A percentile compares a stretch with the other conserved stretches of the same genome.
These are phyloP conservation scores for Hartigia nigra DNA, from an alignment of 2,888 invertebrate species.

Conservation along the genomic window DNA sequence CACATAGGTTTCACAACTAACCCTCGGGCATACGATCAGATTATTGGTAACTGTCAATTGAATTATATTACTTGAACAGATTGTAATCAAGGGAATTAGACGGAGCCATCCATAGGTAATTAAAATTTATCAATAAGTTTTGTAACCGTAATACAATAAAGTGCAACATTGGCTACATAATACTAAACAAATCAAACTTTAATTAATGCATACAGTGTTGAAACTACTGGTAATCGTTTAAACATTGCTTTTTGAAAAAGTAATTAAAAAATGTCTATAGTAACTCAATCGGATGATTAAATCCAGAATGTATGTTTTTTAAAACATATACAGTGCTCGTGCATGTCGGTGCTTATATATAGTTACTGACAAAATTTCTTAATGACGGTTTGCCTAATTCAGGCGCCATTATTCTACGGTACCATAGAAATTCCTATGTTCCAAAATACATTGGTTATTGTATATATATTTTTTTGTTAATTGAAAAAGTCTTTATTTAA, in stretches of 20 bases:
- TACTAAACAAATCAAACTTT: too few species aligned
- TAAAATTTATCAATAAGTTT: neutral
- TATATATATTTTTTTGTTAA: neutral
- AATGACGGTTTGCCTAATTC: neutral
- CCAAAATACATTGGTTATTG: neutral
- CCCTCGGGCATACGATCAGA: neutral
- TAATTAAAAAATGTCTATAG: too few species aligned
- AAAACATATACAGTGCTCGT: neutral
- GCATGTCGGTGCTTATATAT: neutral
- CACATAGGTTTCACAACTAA: slow-evolving; percentile 31
- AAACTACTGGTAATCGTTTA: neutral
- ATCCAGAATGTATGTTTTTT: neutral
- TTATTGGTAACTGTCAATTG: neutral
- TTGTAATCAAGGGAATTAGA: neutral
- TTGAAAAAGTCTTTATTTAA: neutral
- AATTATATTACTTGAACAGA: neutral
- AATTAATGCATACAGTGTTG: neutral
- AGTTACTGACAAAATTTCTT: neutral
- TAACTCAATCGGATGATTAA: too few species aligned
- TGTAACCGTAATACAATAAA: neutral
- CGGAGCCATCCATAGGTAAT: neutral
- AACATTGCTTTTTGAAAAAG: neutral
- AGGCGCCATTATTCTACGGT: neutral
- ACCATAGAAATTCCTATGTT: neutral
- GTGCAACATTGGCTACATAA: too few species aligned